Evolutionary conservation across 2,888 invertebrate genomes (phyloP).

Genomic region (Syrphus vitripennis): DNA sequence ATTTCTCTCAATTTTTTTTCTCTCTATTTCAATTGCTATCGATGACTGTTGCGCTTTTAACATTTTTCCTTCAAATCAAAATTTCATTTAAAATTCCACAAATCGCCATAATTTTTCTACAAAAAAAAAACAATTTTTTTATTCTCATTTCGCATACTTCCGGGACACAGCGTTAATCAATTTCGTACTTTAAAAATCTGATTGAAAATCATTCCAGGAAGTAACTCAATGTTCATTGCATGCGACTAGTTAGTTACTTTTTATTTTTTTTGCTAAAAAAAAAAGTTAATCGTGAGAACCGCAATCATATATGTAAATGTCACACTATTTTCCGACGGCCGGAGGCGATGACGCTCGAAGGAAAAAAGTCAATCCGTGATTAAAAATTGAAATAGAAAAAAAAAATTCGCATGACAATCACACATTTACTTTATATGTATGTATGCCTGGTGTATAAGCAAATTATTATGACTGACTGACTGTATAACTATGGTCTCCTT

Average conservation of each 20-base stretch:
- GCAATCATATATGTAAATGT: constrained; percentile 68
- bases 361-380: constrained; percentile 50
- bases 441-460: not conserved
- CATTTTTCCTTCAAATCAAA: not conserved
- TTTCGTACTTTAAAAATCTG: constrained; percentile 51
- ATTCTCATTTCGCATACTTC: not conserved
- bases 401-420: constrained; percentile 23
- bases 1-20: no score
- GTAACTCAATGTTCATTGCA: not conserved
- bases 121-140: not conserved
- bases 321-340: constrained; percentile 18
- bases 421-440: not conserved
- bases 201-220: constrained; percentile 62
- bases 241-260: not conserved
- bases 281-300: constrained; percentile 60
- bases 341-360: not conserved
- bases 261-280: not conserved
- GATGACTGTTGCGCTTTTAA: not conserved
- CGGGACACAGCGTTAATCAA: not conserved
- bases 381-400: constrained; percentile 13
- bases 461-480: not conserved
- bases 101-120: not conserved
- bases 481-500: not conserved
- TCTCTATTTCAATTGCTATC: not conserved
- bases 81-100: not conserved